phyloP scores from a whole-genome alignment of 2,797 vertebrate genomes.

The Malacoraja senta region DNA sequence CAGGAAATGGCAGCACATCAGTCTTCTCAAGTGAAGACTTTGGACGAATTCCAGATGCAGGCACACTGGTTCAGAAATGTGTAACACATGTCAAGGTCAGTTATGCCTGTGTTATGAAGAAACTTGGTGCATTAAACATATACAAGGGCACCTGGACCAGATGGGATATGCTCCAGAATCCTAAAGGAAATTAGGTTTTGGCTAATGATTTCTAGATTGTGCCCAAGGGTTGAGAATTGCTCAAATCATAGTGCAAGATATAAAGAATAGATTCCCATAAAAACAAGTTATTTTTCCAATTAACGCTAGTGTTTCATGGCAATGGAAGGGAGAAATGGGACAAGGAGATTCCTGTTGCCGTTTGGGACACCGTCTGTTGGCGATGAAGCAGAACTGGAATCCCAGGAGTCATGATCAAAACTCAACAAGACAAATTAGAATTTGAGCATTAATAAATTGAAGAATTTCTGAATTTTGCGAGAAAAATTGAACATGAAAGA shows the following conservation, averaged over 20 bases:
- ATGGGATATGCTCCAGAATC: slow-evolving; percentile 30
- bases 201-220: slow-evolving; percentile 26
- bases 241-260: background rate
- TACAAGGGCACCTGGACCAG: slow-evolving; percentile 27
- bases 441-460: background rate
- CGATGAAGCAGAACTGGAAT: background rate
- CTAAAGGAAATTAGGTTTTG: slow-evolving; percentile 14
- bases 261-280: background rate
- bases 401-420: background rate
- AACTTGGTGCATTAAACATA: slow-evolving; percentile 11
- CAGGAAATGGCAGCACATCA: slow-evolving; percentile 39
- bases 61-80: slow-evolving; percentile 31
- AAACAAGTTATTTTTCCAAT: background rate
- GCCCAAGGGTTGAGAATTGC: slow-evolving; percentile 1
- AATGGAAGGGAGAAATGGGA: background rate
- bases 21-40: slow-evolving; percentile 38
- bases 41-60: slow-evolving; percentile 34
- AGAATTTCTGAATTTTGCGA: background rate
- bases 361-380: slow-evolving; percentile 39
- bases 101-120: slow-evolving; percentile 16
- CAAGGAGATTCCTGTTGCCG: background rate
- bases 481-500: background rate
- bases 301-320: background rate
- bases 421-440: background rate
- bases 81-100: slow-evolving; percentile 34